Evolutionary conservation across 2,797 vertebrate species (phyloP).

Genomic region (Momotus momota): DNA sequence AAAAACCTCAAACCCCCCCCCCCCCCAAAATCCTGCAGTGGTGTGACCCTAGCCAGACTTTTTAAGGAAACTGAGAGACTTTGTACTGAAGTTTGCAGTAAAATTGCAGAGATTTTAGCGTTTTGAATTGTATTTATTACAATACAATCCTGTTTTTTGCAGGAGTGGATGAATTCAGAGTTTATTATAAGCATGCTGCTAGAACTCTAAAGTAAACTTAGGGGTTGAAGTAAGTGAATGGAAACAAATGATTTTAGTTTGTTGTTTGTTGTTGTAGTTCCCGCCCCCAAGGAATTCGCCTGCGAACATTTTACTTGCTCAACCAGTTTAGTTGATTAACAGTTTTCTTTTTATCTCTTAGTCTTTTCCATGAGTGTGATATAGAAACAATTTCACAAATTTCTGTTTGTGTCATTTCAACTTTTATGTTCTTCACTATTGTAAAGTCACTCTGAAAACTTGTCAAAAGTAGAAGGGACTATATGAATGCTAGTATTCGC

Average conservation of each 20-base stretch:
- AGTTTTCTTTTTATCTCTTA: background rate
- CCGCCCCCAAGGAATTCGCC: background rate
- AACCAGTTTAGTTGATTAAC: background rate
- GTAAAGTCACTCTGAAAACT: background rate
- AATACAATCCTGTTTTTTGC: background rate
- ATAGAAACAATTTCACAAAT: background rate
- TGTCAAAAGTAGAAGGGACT: background rate
- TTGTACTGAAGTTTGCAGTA: background rate
- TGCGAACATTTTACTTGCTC: background rate
- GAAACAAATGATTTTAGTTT: background rate
- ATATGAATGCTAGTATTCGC: background rate
- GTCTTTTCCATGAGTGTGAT: background rate
- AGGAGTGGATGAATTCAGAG: background rate
- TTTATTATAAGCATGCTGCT: background rate
- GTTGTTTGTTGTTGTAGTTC: background rate
- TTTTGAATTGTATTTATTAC: background rate
- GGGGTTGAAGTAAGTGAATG: background rate
- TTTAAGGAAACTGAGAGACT: background rate
- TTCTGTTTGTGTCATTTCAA: background rate
- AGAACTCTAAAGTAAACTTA: background rate
- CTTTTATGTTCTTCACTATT: background rate
- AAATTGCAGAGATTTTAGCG: background rate
- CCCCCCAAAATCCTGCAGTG: background rate
- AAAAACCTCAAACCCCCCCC: rapidly evolving
- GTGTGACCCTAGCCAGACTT: background rate